These are phyloP conservation scores for Danaus melanippus DNA, from an alignment of 1,140 invertebrate genomes.

Conservation along the genomic window DNA sequence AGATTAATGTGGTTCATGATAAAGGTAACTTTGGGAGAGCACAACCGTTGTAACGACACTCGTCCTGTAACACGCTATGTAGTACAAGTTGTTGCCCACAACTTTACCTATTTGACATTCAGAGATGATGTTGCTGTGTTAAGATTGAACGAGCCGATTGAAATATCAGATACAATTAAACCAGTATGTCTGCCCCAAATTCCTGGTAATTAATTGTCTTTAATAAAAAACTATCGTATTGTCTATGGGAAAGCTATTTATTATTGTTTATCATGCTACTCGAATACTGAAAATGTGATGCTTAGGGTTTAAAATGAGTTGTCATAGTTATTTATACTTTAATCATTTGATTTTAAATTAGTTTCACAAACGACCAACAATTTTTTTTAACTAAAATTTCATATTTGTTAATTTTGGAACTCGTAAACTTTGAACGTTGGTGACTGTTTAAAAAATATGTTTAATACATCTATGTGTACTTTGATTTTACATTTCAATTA, in stretches of 20 bases:
- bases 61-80: conserved; percentile 82
- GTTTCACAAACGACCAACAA: too few relatives aligned
- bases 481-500: neutral
- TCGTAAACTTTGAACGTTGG: too few relatives aligned
- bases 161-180: conserved; percentile 80
- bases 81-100: conserved; percentile 78
- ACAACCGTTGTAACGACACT: conserved; percentile 83
- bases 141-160: conserved; percentile 81
- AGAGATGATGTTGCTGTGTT: conserved; percentile 88
- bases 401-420: too few relatives aligned
- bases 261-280: conserved; percentile 18
- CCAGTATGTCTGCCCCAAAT: conserved; percentile 83
- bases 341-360: too few relatives aligned
- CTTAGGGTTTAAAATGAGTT: too few relatives aligned
- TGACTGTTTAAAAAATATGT: too few relatives aligned
- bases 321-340: too few relatives aligned
- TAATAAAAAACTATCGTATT: neutral
- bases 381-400: too few relatives aligned
- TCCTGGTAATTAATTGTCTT: conserved; percentile 68
- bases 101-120: conserved; percentile 86
- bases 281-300: too few relatives aligned
- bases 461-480: too few relatives aligned
- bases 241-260: neutral
- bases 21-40: conserved; percentile 87
- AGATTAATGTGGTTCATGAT: conserved; percentile 93